Percentiles rank a stretch among this genome's conserved stretches.
Conservation (phyloP, 35 echinoderm and acorn worm species). For the Nesometra sesokonis region DNA sequence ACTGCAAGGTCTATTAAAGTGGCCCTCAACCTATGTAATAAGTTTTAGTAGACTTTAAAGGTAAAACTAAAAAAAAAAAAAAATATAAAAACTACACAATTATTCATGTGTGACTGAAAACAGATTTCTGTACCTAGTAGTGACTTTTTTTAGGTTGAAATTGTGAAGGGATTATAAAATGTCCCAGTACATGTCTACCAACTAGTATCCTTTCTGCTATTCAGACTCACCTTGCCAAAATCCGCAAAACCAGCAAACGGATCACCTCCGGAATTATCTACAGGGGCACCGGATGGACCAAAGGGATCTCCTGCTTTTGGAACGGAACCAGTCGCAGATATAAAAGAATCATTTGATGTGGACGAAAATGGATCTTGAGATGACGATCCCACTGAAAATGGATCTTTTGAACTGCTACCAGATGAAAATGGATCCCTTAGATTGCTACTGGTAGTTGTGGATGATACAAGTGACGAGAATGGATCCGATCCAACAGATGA, state of each 20-base stretch:
- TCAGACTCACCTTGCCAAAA: slow-evolving; percentile 74
- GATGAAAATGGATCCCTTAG: slow-evolving; percentile 49
- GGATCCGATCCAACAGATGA: slow-evolving; percentile 34
- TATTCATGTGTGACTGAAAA: too few species aligned
- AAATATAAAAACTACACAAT: too few species aligned
- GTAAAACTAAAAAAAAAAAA: too few species aligned
- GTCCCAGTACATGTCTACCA: neutral
- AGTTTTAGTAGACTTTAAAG: too few species aligned
- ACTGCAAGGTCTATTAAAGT: too few species aligned
- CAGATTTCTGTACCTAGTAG: slow-evolving; percentile 22
- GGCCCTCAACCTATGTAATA: too few species aligned
- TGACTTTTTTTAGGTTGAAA: too few species aligned
- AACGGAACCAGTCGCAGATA: slow-evolving; percentile 1
- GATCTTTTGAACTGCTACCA: slow-evolving; percentile 39
- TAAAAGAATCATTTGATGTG: slow-evolving; percentile 24
- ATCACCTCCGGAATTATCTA: slow-evolving; percentile 23
- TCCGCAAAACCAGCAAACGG: slow-evolving; percentile 86
- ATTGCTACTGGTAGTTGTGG: neutral
- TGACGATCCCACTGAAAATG: neutral
- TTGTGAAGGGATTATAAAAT: neutral
- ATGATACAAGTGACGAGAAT: slow-evolving; percentile 8
- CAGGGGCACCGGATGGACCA: slow-evolving; percentile 3
- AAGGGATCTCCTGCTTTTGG: slow-evolving; percentile 18
- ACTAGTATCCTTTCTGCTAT: neutral
- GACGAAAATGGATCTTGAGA: slow-evolving; percentile 4